A percentile compares a stretch with the other conserved stretches of the same genome.
phyloP scores from a whole-genome alignment of 2,888 invertebrate species.

The Latrodectus elegans region DNA sequence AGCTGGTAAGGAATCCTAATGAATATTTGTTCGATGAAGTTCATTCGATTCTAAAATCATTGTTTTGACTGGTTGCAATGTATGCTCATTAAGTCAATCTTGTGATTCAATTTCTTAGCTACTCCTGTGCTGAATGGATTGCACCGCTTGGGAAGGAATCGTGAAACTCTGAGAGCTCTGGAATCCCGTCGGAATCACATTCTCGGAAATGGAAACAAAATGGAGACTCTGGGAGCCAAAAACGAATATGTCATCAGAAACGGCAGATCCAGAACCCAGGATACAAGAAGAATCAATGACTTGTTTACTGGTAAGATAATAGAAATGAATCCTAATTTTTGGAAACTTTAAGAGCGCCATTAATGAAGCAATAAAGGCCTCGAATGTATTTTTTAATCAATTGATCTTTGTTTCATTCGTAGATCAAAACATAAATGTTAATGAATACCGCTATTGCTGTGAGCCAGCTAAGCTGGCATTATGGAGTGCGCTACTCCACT shows the following conservation, averaged over 20 bases:
- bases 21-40: neutral
- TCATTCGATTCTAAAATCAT: neutral
- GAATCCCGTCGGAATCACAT: conserved; percentile 89
- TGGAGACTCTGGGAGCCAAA: conserved; percentile 78
- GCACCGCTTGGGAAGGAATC: conserved; percentile 88
- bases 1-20: conserved; percentile 20
- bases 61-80: neutral
- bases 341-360: no score
- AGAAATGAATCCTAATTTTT: no score
- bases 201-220: conserved; percentile 74
- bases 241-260: conserved; percentile 71
- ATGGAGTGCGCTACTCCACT: no score
- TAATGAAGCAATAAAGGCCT: no score
- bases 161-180: conserved; percentile 88
- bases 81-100: neutral
- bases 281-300: conserved; percentile 46
- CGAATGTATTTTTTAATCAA: no score
- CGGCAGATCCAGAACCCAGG: conserved; percentile 26
- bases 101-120: conserved; percentile 46
- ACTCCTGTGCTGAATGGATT: conserved; percentile 86
- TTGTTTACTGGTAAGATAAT: conserved; percentile 31
- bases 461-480: no score
- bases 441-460: no score
- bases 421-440: no score
- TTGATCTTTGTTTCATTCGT: no score